Evolutionary conservation across 1,140 invertebrate genomes (phyloP).

Genomic region (Prorops nasuta): DNA sequence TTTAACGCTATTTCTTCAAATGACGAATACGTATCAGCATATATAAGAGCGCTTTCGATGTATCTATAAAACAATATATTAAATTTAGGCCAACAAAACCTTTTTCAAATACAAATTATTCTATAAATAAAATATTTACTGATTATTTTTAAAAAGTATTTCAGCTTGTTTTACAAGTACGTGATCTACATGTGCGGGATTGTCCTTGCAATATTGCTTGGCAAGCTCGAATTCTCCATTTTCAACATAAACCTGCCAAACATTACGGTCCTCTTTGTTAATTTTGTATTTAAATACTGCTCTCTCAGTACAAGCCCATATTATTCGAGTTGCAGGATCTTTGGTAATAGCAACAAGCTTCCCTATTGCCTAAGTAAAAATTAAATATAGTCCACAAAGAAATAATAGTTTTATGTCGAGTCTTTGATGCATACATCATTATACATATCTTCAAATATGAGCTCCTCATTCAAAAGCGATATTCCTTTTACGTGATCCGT

Average conservation of each 20-base stretch:
- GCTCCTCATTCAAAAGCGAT: conserved; percentile 81
- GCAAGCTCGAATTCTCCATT: conserved; percentile 86
- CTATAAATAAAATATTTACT: conserved; percentile 54
- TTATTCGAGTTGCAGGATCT: conserved; percentile 74
- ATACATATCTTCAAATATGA: conserved; percentile 85
- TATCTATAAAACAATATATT: conserved; percentile 56
- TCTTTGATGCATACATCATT: conserved; percentile 58
- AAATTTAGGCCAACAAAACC: conserved; percentile 14
- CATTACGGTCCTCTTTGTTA: conserved; percentile 80
- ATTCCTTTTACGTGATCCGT: conserved; percentile 80
- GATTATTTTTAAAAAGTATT: conserved; percentile 75
- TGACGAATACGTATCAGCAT: conserved; percentile 84
- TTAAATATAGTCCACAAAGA: conserved; percentile 2
- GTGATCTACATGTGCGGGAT: conserved; percentile 77
- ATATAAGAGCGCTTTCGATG: conserved; percentile 81
- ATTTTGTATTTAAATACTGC: conserved; percentile 86
- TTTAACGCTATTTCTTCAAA: conserved; percentile 94
- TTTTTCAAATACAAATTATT: conserved; percentile 10
- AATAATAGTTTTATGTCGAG: neutral
- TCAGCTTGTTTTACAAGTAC: conserved; percentile 89
- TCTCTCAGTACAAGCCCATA: conserved; percentile 84
- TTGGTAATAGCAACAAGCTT: conserved; percentile 78
- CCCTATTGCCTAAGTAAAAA: conserved; percentile 70
- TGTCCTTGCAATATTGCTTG: conserved; percentile 75
- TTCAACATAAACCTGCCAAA: conserved; percentile 87